Conservation (phyloP, 1,140 invertebrate genomes). For the Gerris buenoi region DNA sequence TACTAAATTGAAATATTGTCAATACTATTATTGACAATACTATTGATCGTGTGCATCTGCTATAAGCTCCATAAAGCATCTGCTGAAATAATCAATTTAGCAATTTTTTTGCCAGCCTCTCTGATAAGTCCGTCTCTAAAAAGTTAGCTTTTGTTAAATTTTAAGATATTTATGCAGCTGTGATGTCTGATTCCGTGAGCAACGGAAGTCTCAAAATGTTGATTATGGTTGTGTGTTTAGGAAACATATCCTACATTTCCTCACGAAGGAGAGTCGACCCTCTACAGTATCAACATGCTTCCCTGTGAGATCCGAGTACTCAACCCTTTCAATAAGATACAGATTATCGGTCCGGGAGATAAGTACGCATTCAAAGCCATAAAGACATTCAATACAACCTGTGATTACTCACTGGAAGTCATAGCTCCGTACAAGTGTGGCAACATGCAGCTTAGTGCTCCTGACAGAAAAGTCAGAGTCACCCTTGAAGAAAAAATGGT, state of each 20-base stretch:
- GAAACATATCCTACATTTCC: conserved; percentile 2
- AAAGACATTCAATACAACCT: not conserved
- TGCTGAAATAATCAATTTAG: too few relatives aligned
- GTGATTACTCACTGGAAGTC: not conserved
- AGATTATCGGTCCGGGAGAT: not conserved
- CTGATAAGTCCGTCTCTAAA: too few relatives aligned
- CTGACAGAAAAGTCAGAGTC: not conserved
- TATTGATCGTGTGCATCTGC: too few relatives aligned
- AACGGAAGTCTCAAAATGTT: too few relatives aligned
- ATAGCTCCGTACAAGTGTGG: conserved; percentile 4
- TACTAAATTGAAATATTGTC: too few relatives aligned
- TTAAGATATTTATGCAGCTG: too few relatives aligned
- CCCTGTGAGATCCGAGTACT: not conserved
- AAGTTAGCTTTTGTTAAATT: too few relatives aligned
- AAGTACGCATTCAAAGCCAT: not conserved
- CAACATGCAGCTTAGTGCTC: not conserved
- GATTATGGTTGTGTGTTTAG: not conserved
- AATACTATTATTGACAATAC: too few relatives aligned
- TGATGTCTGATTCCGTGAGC: too few relatives aligned
- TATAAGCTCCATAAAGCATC: too few relatives aligned
- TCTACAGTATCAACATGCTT: conserved; percentile 2
- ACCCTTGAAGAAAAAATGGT: not conserved
- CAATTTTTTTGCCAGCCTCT: too few relatives aligned
- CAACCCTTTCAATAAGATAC: conserved; percentile 3
- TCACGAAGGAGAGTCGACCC: not conserved